Conservation (phyloP, 2,888 invertebrate genomes). For the Orthonychiurus folsomi region DNA sequence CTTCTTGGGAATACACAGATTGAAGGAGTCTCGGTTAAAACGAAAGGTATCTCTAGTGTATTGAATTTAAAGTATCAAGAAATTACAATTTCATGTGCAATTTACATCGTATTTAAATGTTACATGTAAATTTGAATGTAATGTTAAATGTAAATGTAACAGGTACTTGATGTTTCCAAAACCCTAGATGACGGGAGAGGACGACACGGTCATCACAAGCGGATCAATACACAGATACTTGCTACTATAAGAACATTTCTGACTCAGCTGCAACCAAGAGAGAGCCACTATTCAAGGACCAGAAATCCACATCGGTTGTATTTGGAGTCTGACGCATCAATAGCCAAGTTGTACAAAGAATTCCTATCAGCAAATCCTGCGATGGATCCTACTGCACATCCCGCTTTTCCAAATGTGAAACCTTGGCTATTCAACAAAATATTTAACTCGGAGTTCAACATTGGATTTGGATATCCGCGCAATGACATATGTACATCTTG, state of each 20-base stretch:
- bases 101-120: no score
- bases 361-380: slow-evolving; percentile 7
- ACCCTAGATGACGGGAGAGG: slow-evolving; percentile 1
- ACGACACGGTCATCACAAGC: background rate
- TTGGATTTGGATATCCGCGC: slow-evolving; percentile 14
- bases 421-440: slow-evolving; percentile 8
- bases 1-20: background rate
- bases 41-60: background rate
- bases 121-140: background rate
- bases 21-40: background rate
- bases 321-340: slow-evolving; percentile 11
- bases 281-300: slow-evolving; percentile 8
- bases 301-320: slow-evolving; percentile 11
- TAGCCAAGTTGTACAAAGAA: slow-evolving; percentile 10
- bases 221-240: background rate
- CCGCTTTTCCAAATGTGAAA: background rate
- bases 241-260: slow-evolving; percentile 3
- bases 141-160: background rate
- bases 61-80: no score
- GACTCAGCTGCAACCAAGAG: background rate
- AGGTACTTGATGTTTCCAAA: no score
- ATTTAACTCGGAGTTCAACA: slow-evolving; percentile 17
- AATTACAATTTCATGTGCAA: background rate
- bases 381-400: background rate
- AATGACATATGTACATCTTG: slow-evolving; percentile 16